These are phyloP conservation scores for Idaea straminata DNA, from an alignment of 2,888 invertebrate species.

Conservation along the genomic window DNA sequence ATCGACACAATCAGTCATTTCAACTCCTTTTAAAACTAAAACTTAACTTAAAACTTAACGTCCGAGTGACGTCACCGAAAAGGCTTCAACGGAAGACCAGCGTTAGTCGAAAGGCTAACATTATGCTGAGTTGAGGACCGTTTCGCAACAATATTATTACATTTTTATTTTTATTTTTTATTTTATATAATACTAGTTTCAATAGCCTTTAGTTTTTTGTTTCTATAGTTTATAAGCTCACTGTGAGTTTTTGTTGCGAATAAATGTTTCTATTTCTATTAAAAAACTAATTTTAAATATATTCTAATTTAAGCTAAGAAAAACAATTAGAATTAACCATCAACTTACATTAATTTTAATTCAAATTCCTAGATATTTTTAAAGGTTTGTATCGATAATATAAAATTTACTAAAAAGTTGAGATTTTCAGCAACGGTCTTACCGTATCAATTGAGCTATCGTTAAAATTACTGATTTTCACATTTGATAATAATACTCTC, in stretches of 20 bases:
- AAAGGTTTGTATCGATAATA: background rate
- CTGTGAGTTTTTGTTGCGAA: no score
- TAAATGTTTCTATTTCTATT: no score
- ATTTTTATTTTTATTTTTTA: no score
- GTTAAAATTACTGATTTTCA: background rate
- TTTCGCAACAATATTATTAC: no score
- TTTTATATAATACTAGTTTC: no score
- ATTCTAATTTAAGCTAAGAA: background rate
- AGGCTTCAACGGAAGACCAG: no score
- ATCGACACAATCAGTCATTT: background rate
- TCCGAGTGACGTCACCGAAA: no score
- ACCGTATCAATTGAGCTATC: slow-evolving; percentile 8
- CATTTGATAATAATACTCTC: background rate
- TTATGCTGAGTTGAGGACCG: no score
- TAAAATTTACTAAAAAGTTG: background rate
- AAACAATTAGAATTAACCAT: background rate
- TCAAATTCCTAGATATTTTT: background rate
- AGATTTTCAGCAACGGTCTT: background rate
- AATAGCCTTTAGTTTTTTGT: no score
- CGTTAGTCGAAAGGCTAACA: no score
- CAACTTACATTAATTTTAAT: background rate
- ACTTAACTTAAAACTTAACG: no score
- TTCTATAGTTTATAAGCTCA: no score
- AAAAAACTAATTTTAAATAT: background rate
- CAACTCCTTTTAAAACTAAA: background rate